Evolutionary conservation across 2,113 vertebrate species (phyloP), one percentile per base, ranked within the genome.

Genomic region (Oreamnos americanus): DNA sequence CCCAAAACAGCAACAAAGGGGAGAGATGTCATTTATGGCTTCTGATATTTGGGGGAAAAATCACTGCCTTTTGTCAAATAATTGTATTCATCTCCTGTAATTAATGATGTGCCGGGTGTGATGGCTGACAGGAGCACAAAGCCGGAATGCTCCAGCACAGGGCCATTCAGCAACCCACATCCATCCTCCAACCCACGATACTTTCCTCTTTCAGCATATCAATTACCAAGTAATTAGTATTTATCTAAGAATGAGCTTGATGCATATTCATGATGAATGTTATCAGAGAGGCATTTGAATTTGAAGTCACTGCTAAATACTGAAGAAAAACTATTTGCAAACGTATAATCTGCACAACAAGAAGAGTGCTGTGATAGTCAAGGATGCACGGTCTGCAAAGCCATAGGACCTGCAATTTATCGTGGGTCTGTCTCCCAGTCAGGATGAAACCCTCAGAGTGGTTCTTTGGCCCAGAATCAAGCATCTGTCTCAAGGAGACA

Each of bases 171-270:
- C 60, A 9, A n/a, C 28, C 88, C 62, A 67, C 28, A 12, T 49
- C n/a, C 53, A 26, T 81, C 78, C 51, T 79, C 53, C 58, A 71
- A 5, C 25, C 30, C 10, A 45, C 28, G 33, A 57, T 58, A 64
- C 86, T 64, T 64, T 93, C 74, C 55, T 83, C 89, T 95, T 83
- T 86, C 23, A n/a, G 95, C 88, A 8, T 95, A 71, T 97, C 97
- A 87, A 81, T 94, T 95, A 82, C 55, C 81, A 89, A 87, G 82
- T 91, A 89, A 97, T 97, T 96, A 97, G 85, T 97, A 86, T 96
- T 97, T 93, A 96, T 91, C 92, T 57, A 62, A 47, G 94, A 85
- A 43, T 53, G 85, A 88, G 21, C 51, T 83, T 91, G 76, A 91
- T 97, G n/a, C 91, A 79, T 95, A 84, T 91, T 93, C 94, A 98